Conservation (phyloP, 1,140 invertebrate species). For the Drosophila ficusphila region DNA sequence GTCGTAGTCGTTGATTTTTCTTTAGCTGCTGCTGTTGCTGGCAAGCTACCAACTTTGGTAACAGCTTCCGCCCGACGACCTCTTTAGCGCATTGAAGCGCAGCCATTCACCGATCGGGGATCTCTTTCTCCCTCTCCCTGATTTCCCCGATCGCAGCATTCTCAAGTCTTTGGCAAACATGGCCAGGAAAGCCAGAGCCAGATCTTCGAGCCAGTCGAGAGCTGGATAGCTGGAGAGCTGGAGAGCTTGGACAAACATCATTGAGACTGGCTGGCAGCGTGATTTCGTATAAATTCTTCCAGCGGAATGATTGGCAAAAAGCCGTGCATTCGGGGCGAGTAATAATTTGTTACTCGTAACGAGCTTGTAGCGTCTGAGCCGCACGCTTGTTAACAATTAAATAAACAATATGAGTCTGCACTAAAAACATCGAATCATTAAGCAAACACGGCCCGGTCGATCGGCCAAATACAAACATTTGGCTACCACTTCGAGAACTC, state of each 20-base stretch:
- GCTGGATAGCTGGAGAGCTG: conserved; percentile 6
- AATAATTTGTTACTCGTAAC: conserved; percentile 80
- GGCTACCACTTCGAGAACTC: conserved; percentile 13
- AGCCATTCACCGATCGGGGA: conserved; percentile 73
- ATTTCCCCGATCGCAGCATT: conserved; percentile 20
- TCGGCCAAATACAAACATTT: conserved; percentile 60
- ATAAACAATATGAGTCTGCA: conserved; percentile 81
- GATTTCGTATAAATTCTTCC: conserved; percentile 75
- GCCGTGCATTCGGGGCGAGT: conserved; percentile 40
- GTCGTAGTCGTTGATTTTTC: conserved; percentile 29
- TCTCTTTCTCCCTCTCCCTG: no score
- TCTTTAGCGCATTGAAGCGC: conserved; percentile 76
- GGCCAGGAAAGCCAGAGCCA: conserved; percentile 34
- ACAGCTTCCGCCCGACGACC: conserved; percentile 76
- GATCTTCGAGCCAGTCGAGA: conserved; percentile 24
- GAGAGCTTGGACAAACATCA: conserved; percentile 73
- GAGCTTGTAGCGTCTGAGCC: conserved; percentile 58
- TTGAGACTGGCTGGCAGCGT: conserved; percentile 80
- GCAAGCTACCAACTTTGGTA: conserved; percentile 69
- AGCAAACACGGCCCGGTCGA: conserved; percentile 59
- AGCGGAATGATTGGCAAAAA: conserved; percentile 40
- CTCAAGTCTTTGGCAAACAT: conserved; percentile 76
- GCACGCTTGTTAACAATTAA: conserved; percentile 81
- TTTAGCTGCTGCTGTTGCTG: conserved; percentile 22
- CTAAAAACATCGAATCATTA: conserved; percentile 75